Evolutionary conservation across 2,888 invertebrate genomes (phyloP).

Genomic region (Eupithecia subumbrata): DNA sequence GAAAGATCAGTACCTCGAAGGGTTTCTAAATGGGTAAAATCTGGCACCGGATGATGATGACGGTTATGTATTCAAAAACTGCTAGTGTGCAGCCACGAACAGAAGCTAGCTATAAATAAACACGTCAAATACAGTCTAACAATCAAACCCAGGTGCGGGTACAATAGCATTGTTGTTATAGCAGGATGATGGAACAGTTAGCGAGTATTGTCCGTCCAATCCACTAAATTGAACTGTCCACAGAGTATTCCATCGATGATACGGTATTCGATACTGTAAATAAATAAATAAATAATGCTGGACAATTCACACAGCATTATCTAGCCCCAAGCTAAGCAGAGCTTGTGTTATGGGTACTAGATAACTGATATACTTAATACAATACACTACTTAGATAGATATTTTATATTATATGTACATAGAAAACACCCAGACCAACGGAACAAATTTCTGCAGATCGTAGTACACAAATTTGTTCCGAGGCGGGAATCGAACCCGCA

Average conservation of each 20-base stretch:
- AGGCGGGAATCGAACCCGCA: no score
- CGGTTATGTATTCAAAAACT: background rate
- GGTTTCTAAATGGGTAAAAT: background rate
- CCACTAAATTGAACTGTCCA: constrained; percentile 64
- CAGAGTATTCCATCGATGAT: constrained; percentile 35
- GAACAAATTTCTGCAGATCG: no score
- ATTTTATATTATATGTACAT: no score
- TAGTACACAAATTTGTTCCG: no score
- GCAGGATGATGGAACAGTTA: constrained; percentile 63
- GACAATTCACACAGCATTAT: no score
- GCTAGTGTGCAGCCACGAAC: background rate
- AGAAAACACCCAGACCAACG: no score
- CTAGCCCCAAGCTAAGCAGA: no score
- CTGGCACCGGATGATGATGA: background rate
- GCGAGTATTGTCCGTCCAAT: constrained; percentile 61
- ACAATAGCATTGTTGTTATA: constrained; percentile 36
- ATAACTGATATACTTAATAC: no score
- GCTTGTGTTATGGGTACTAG: no score
- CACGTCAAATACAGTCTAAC: constrained; percentile 7
- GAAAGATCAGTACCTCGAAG: no score
- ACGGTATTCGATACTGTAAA: constrained; percentile 27
- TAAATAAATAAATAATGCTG: no score
- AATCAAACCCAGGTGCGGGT: constrained; percentile 39
- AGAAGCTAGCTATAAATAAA: background rate
- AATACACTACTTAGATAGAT: no score